Evolutionary conservation across 2,797 vertebrate genomes (phyloP).

Genomic region (Chaetodon trifasciatus): DNA sequence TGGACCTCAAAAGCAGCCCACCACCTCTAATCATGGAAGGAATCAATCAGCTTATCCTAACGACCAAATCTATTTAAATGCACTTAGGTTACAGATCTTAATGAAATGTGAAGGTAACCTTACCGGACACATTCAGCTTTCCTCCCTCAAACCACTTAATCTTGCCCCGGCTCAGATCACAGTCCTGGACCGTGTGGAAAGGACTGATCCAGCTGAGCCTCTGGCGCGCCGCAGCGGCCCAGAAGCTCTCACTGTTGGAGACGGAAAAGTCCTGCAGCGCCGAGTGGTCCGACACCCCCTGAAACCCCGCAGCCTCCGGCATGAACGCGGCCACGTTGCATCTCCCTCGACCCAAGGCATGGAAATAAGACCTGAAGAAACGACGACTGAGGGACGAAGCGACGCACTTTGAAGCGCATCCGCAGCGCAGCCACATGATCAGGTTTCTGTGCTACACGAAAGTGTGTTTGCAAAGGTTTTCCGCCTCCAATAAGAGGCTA

Average conservation of each 20-base stretch:
- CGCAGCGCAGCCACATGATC: slow-evolving; percentile 56
- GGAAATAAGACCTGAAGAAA: not conserved
- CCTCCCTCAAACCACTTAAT: slow-evolving; percentile 94
- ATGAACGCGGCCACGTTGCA: slow-evolving; percentile 61
- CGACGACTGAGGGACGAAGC: not conserved
- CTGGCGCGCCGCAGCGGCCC: slow-evolving; percentile 88
- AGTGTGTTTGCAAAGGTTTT: not conserved
- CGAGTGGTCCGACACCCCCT: slow-evolving; percentile 51
- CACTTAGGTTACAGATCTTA: not conserved
- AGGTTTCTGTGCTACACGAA: rapidly evolving
- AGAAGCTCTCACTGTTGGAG: slow-evolving; percentile 86
- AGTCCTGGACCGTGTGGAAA: slow-evolving; percentile 87
- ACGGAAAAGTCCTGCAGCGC: slow-evolving; percentile 83
- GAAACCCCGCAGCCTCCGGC: slow-evolving; percentile 77
- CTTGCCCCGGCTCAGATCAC: slow-evolving; percentile 81
- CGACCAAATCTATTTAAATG: not conserved
- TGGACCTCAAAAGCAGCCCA: not conserved
- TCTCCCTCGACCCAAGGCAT: slow-evolving; percentile 24
- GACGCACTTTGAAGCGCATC: slow-evolving; percentile 31
- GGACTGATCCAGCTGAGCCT: slow-evolving; percentile 89
- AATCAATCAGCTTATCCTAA: not conserved
- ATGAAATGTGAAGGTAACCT: slow-evolving; percentile 47
- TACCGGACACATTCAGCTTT: slow-evolving; percentile 93
- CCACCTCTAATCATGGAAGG: no score
- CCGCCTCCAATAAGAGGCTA: not conserved